phyloP scores from a whole-genome alignment of 1,140 invertebrate genomes.

The Ostrea edulis region DNA sequence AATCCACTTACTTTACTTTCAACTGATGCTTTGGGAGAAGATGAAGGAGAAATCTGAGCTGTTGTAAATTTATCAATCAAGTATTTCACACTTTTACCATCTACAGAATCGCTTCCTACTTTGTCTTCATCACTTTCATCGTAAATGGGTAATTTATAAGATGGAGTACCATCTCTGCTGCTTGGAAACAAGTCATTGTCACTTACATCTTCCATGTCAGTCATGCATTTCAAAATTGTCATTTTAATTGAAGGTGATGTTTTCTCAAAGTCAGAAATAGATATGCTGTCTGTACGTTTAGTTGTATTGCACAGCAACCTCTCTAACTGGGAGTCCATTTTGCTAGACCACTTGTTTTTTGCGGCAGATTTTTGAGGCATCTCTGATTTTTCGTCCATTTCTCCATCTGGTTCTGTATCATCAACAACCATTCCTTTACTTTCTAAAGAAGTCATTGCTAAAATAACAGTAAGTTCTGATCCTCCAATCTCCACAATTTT shows the following conservation, averaged over 20 bases:
- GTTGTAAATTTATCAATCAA: conserved; percentile 32
- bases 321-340: conserved; percentile 57
- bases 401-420: conserved; percentile 49
- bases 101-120: background rate
- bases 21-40: background rate
- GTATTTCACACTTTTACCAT: conserved; percentile 27
- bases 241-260: conserved; percentile 56
- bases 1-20: background rate
- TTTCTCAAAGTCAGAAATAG: conserved; percentile 59
- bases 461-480: conserved; percentile 65
- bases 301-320: conserved; percentile 58
- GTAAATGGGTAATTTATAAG: conserved; percentile 50
- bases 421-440: conserved; percentile 47
- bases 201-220: conserved; percentile 54
- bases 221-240: conserved; percentile 61
- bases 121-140: conserved; percentile 40
- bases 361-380: no score
- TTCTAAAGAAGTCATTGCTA: conserved; percentile 69
- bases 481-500: conserved; percentile 63
- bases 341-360: conserved; percentile 46
- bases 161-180: conserved; percentile 5
- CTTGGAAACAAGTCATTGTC: conserved; percentile 58
- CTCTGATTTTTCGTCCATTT: background rate
- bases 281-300: conserved; percentile 51
- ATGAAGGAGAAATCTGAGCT: conserved; percentile 40